Evolutionary conservation across 2,888 invertebrate species (phyloP).

Genomic region (Sthenelais limicola): DNA sequence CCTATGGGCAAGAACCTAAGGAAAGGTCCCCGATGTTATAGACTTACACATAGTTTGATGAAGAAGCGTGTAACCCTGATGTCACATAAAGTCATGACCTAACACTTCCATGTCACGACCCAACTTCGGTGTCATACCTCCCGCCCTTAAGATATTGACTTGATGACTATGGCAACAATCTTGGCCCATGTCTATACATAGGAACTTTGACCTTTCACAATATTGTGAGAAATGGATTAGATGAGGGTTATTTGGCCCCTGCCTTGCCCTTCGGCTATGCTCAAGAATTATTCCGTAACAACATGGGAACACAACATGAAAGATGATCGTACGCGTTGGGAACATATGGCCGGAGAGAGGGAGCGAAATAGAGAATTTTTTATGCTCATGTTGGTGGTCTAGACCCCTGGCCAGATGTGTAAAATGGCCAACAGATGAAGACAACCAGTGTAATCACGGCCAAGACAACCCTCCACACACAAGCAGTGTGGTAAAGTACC

Average conservation of each 20-base stretch:
- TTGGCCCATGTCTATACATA: too few species aligned
- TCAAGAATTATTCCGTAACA: too few species aligned
- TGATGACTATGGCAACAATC: too few species aligned
- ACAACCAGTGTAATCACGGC: neutral
- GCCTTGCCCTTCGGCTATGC: too few species aligned
- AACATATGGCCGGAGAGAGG: too few species aligned
- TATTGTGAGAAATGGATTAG: too few species aligned
- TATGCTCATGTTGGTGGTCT: slow-evolving; percentile 21
- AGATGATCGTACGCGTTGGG: too few species aligned
- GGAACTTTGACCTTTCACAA: too few species aligned
- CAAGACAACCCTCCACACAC: neutral
- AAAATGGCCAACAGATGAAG: slow-evolving; percentile 9
- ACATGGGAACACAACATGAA: too few species aligned
- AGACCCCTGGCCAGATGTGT: slow-evolving; percentile 1
- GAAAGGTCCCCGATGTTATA: slow-evolving; percentile 5
- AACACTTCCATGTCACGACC: neutral
- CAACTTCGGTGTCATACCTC: too few species aligned
- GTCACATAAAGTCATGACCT: slow-evolving; percentile 4
- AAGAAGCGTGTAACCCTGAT: neutral
- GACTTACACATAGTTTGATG: neutral
- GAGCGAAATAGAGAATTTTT: too few species aligned
- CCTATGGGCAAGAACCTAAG: neutral
- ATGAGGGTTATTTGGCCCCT: too few species aligned
- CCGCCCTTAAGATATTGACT: slow-evolving; percentile 20
- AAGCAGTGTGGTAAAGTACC: neutral